Evolutionary conservation across 2,113 vertebrate genomes (phyloP).

Genomic region (Prinia subflava): DNA sequence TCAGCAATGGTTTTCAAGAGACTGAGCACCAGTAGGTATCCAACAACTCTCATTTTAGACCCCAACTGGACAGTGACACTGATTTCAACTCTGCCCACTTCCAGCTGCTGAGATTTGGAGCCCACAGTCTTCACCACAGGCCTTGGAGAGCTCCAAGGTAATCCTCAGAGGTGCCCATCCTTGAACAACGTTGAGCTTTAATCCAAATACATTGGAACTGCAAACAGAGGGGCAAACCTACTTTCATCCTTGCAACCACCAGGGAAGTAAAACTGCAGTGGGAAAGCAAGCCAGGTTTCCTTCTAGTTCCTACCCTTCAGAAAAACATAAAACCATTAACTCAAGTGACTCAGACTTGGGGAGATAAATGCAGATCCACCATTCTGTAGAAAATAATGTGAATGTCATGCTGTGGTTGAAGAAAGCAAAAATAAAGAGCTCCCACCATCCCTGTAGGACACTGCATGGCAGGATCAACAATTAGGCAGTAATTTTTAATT

Average conservation of each 20-base stretch:
- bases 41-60: background rate
- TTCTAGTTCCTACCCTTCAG: background rate
- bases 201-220: background rate
- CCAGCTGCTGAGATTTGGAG: background rate
- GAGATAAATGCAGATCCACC: background rate
- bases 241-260: background rate
- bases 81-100: background rate
- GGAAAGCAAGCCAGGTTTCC: background rate
- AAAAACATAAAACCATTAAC: background rate
- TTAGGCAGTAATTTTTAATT: background rate
- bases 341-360: background rate
- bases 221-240: background rate
- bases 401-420: background rate
- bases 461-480: background rate
- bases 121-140: fast-evolving
- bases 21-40: background rate
- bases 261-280: background rate
- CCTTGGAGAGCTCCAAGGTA: background rate
- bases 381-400: too few relatives aligned
- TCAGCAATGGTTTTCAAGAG: background rate
- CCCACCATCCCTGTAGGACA: background rate
- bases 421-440: background rate
- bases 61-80: background rate
- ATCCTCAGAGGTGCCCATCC: background rate
- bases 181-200: background rate